A percentile compares a stretch with the other conserved stretches of the same genome.
phyloP scores from a whole-genome alignment of 2,113 vertebrate genomes.

The Eurystomus gularis region DNA sequence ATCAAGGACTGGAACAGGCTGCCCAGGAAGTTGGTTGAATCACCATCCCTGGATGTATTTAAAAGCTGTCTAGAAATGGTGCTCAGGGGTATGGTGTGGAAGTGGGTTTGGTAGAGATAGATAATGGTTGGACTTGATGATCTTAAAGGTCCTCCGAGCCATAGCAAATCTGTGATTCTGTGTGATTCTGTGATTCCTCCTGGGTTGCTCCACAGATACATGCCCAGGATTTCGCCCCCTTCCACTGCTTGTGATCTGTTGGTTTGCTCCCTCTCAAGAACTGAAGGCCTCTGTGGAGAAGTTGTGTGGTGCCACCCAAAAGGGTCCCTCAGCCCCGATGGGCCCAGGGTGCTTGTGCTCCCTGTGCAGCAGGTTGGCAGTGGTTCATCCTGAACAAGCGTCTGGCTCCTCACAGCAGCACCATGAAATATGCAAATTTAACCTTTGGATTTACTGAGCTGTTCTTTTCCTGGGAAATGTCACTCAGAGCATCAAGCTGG shows the following conservation, averaged over 20 bases:
- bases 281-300: neutral
- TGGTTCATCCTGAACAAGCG: neutral
- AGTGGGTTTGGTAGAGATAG: no score
- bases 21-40: no score
- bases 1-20: no score
- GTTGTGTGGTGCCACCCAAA: neutral
- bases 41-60: no score
- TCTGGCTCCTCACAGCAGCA: neutral
- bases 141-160: no score
- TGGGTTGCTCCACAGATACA: neutral
- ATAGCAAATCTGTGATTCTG: no score
- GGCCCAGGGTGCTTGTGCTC: neutral
- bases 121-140: no score
- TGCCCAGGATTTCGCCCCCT: neutral
- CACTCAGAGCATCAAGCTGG: neutral
- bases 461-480: conserved; percentile 25
- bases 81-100: no score
- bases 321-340: neutral
- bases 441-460: conserved; percentile 44
- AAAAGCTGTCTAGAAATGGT: no score
- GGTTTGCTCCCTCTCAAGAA: neutral
- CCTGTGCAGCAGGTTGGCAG: neutral
- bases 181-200: neutral
- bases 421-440: conserved; percentile 44
- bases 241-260: neutral